Evolutionary conservation across 2,888 invertebrate genomes (phyloP).

Genomic region (Cryptocheilus praepositus): DNA sequence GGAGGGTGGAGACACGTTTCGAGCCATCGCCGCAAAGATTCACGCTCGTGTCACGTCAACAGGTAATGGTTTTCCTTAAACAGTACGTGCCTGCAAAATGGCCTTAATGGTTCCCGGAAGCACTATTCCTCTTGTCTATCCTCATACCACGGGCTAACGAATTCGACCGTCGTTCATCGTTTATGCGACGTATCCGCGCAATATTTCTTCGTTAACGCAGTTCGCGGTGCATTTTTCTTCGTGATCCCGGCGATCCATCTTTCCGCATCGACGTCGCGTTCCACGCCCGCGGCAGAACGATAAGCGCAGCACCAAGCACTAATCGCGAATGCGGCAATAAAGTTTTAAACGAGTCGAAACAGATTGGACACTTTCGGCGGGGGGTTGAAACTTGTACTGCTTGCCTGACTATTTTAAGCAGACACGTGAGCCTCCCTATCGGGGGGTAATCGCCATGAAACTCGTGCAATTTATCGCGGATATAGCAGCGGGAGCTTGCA

Average conservation of each 20-base stretch:
- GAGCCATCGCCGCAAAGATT: constrained; percentile 68
- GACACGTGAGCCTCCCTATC: constrained; percentile 38
- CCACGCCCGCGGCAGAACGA: constrained; percentile 11
- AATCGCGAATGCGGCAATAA: constrained; percentile 37
- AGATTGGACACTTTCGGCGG: constrained; percentile 41
- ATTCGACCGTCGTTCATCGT: no score
- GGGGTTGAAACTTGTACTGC: constrained; percentile 43
- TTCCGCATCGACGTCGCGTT: constrained; percentile 11
- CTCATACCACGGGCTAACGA: no score
- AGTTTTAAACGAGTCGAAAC: constrained; percentile 43
- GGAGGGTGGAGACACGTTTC: constrained; percentile 67
- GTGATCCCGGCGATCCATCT: background rate
- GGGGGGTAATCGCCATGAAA: constrained; percentile 44
- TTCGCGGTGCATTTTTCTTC: no score
- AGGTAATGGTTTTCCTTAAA: constrained; percentile 58
- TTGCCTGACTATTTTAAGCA: constrained; percentile 44
- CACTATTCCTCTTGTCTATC: no score
- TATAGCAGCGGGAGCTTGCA: constrained; percentile 22
- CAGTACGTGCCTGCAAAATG: no score
- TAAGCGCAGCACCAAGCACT: constrained; percentile 19
- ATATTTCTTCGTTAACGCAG: no score
- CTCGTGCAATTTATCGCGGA: constrained; percentile 45
- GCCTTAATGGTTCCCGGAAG: no score
- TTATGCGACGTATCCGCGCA: no score
- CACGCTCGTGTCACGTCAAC: constrained; percentile 71